Conservation (phyloP, 2,888 invertebrate species). For the Tiliacea citrago region DNA sequence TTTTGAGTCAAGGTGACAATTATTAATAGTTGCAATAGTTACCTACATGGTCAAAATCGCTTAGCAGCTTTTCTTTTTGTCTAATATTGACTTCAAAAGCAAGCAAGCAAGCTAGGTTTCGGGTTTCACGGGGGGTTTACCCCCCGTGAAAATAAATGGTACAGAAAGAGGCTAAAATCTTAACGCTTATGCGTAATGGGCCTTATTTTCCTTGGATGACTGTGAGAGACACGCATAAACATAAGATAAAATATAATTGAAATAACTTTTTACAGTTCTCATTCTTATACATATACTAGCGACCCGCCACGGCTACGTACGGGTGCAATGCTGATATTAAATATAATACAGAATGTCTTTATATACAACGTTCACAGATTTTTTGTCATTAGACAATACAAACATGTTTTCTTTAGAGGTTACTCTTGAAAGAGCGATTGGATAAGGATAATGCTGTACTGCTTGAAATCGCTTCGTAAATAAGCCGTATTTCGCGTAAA, state of each 20-base stretch:
- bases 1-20: background rate
- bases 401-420: too few relatives aligned
- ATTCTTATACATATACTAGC: background rate
- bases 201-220: background rate
- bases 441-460: too few relatives aligned
- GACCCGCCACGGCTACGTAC: too few relatives aligned
- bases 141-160: background rate
- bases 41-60: conserved; percentile 1
- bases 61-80: conserved; percentile 8
- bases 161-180: background rate
- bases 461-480: too few relatives aligned
- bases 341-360: too few relatives aligned
- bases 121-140: too few relatives aligned
- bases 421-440: too few relatives aligned
- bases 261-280: background rate
- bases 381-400: too few relatives aligned
- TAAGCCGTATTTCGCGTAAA: too few relatives aligned
- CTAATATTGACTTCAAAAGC: conserved; percentile 22
- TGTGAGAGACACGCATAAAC: background rate
- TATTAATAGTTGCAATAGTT: background rate
- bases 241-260: background rate
- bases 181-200: background rate
- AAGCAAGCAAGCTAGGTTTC: too few relatives aligned
- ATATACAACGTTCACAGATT: too few relatives aligned
- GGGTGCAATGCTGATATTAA: too few relatives aligned